These are phyloP conservation scores for Euschistus heros DNA, from an alignment of 1,140 invertebrate species.

Conservation along the genomic window DNA sequence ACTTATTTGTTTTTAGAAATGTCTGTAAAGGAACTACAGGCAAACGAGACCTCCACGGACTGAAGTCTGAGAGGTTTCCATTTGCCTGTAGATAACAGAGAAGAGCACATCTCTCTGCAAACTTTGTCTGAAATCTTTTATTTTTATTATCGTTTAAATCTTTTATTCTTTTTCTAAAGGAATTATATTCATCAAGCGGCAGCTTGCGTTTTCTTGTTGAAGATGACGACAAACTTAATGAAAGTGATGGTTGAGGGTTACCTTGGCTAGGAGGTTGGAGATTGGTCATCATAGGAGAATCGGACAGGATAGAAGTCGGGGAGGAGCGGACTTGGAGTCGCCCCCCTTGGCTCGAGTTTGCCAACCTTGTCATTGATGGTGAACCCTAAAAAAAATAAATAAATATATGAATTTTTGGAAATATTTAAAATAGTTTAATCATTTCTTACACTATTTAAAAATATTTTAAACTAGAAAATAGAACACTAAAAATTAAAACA, in stretches of 20 bases:
- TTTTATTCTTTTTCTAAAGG: slow-evolving; percentile 9
- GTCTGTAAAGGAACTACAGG: slow-evolving; percentile 20
- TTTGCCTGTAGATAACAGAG: slow-evolving; percentile 18
- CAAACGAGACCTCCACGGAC: slow-evolving; percentile 23
- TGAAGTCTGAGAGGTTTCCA: slow-evolving; percentile 16
- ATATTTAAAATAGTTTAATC: too few species aligned
- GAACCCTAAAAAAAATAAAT: slow-evolving; percentile 13
- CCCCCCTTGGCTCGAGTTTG: slow-evolving; percentile 22
- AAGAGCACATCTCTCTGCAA: slow-evolving; percentile 21
- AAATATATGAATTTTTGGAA: too few species aligned
- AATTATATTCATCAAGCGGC: slow-evolving; percentile 18
- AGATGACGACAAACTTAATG: slow-evolving; percentile 4
- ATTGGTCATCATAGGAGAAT: slow-evolving; percentile 16
- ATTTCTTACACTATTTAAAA: too few species aligned
- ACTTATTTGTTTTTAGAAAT: slow-evolving; percentile 25
- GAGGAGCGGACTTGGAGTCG: slow-evolving; percentile 16
- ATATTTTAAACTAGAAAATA: too few species aligned
- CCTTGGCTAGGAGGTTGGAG: slow-evolving; percentile 16
- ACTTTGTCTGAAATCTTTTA: slow-evolving; percentile 3
- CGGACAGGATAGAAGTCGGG: neutral
- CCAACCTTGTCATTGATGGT: slow-evolving; percentile 24
- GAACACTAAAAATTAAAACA: too few species aligned
- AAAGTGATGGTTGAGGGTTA: slow-evolving; percentile 12
- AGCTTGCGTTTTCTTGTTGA: slow-evolving; percentile 19
- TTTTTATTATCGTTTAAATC: slow-evolving; percentile 11